Evolutionary conservation across 2,888 invertebrate species (phyloP).

Genomic region (Tinea trinotella): DNA sequence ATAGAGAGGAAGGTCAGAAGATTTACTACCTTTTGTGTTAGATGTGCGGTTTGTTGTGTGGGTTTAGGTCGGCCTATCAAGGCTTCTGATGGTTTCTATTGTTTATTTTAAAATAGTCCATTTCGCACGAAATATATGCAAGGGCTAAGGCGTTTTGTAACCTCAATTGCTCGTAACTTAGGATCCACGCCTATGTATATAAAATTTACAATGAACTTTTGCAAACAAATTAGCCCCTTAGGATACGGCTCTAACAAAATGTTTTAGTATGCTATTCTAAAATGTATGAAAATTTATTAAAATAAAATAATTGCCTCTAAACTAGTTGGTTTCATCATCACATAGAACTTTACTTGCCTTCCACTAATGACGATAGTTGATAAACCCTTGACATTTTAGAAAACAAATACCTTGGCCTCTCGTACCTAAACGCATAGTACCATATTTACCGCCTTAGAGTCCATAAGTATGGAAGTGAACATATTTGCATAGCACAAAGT

Average conservation of each 20-base stretch:
- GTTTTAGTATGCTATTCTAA: neutral
- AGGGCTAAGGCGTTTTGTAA: neutral
- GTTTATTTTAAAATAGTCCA: slow-evolving; percentile 17
- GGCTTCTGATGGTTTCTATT: slow-evolving; percentile 13
- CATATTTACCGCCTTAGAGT: slow-evolving; percentile 40
- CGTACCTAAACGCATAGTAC: slow-evolving; percentile 39
- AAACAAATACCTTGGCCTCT: slow-evolving; percentile 44
- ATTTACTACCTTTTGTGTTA: slow-evolving; percentile 22
- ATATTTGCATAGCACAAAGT: slow-evolving; percentile 27
- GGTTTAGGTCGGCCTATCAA: slow-evolving; percentile 19
- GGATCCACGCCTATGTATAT: neutral
- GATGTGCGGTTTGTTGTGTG: slow-evolving; percentile 20
- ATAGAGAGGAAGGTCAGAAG: slow-evolving; percentile 20
- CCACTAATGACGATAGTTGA: slow-evolving; percentile 19
- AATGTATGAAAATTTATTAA: neutral
- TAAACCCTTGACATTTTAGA: slow-evolving; percentile 61
- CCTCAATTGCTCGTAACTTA: neutral
- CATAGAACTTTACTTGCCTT: slow-evolving; percentile 15
- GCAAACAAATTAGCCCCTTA: neutral
- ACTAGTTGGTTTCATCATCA: slow-evolving; percentile 14
- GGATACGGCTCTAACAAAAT: too few species aligned
- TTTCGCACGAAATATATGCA: neutral
- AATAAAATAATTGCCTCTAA: neutral
- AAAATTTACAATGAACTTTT: neutral
- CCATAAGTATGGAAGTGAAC: slow-evolving; percentile 30